Evolutionary conservation across 1,140 invertebrate genomes (phyloP), one percentile per base, ranked within the genome.

Genomic region (Drosophila malerkotliana): DNA sequence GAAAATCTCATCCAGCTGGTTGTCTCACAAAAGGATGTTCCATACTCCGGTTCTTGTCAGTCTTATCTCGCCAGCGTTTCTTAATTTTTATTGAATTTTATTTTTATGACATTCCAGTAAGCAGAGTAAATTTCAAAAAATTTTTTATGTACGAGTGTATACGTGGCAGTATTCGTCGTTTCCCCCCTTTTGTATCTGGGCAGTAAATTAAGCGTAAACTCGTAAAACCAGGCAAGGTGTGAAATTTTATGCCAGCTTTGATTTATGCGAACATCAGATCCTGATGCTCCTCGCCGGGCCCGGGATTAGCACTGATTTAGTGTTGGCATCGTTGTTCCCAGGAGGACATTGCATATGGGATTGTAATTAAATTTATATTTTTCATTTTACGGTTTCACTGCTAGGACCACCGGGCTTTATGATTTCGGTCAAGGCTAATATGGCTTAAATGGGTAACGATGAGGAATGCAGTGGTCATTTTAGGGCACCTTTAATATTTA

Each of bases 21-120:
- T 57, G 59, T 59, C 52, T 59, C 39, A 66, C 69, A 83, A 79
- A 78, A 75, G 79, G 79, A 69, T 75, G 45, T 54, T 37, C 28
- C 32, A 1, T 48, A 30, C 41, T 34, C 44, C 45, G 61, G 41
- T 60, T 64, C 44, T 48, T 14, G 30, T 18, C 30, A 41, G 12
- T 9, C 61, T 39, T 48, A 58, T 58, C 54, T 48, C 21, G 45
- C 15, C 68, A 44, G 58, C 53, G 64, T 60, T 73, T 84, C 75
- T 84, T 77, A 87, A 84, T 84, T 87, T 84, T 87, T 88, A 87
- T 81, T 82, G 83, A 87, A 87, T 87, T 85, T 72, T 52, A 67
- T 77, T 85, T 79, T 81, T 85, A 87, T 88, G 74, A 75, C 82
- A 79, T 88, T 62, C 54, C 78, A 61, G 83, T 62, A 49, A 74